A percentile compares a stretch with the other conserved stretches of the same genome.
Evolutionary conservation across 2,888 invertebrate species (phyloP).

Genomic region (Papilio elwesi): DNA sequence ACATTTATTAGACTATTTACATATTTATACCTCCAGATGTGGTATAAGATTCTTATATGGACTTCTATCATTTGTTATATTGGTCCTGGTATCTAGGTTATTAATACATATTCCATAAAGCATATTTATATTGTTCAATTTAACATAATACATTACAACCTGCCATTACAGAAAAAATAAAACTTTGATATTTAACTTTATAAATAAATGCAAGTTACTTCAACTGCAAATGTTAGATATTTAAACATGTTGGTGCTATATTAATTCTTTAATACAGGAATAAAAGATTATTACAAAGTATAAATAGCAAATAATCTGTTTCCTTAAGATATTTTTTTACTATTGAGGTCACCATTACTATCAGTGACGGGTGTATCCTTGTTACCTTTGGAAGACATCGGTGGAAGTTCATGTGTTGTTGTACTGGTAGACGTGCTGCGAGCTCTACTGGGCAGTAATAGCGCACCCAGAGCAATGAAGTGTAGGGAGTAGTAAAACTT

Average conservation of each 20-base stretch:
- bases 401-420: constrained; percentile 52
- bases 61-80: too few species aligned
- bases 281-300: neutral
- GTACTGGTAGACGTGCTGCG: constrained; percentile 44
- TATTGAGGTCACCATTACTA: constrained; percentile 59
- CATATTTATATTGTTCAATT: too few species aligned
- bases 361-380: constrained; percentile 49
- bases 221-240: constrained; percentile 26
- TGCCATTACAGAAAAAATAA: constrained; percentile 37
- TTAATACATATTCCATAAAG: too few species aligned
- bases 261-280: neutral
- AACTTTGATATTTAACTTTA: constrained; percentile 37
- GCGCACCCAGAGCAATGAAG: constrained; percentile 76
- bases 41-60: too few species aligned
- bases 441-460: constrained; percentile 67
- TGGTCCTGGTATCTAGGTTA: too few species aligned
- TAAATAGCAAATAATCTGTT: neutral
- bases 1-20: too few species aligned
- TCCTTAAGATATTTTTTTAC: constrained; percentile 64
- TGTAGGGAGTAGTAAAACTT: constrained; percentile 83
- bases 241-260: neutral
- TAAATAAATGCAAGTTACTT: constrained; percentile 40
- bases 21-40: too few species aligned
- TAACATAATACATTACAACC: neutral
- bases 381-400: constrained; percentile 52